Base-by-base conservation (phyloP, 2,113 vertebrate species). In the Corvus cornix region DNA sequence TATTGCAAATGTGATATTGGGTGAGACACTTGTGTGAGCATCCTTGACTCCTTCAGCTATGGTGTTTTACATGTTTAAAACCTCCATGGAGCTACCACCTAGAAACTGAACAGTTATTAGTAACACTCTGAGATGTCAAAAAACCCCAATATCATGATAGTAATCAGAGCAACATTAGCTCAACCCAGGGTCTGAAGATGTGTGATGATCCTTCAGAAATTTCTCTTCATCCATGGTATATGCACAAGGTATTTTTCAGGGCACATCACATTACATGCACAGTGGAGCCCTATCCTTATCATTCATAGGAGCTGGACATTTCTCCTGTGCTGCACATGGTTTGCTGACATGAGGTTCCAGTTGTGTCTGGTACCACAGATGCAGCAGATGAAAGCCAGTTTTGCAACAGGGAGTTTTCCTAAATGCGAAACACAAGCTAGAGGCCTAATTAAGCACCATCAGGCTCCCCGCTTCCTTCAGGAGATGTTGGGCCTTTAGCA, bases 181-280 rank as follows among this genome's bases (percentile, higher is more conserved):
- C 48, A 88, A 8, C 9, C 2, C 56, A 66, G 48, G 2, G 8
- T 43, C 55, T 56, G 41, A 89, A 80, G 55, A 37, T 15, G 10
- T 11, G 27, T 18, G 6, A 52, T 37, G 59, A 46, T 35, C 33
- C 33, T 68, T 86, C 23, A 73, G 80, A 64, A 86, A 86, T 16
- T 31, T n/a, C 17, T 28, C 21, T 74, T 87, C 68, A 35, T 46
- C 28, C 1, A 2, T 33, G 43, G 13, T 20, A 16, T 21, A 19
- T 1, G 3, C 31, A 23, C 31, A 66, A 59, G 37, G 3, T 22
- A n/a, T 56, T 80, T 59, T 73, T 55, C 73, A 77, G 37, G 52
- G 33, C 33, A 67, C 1, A 0, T 59, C 33, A 33, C 0, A 0
- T 28, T 16, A 18, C 5, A 1, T 44, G 68, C 9, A 13, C 4